Evolutionary conservation across 2,888 invertebrate species (phyloP), one percentile per base, ranked within the genome.

Genomic region (Limenitis camilla): DNA sequence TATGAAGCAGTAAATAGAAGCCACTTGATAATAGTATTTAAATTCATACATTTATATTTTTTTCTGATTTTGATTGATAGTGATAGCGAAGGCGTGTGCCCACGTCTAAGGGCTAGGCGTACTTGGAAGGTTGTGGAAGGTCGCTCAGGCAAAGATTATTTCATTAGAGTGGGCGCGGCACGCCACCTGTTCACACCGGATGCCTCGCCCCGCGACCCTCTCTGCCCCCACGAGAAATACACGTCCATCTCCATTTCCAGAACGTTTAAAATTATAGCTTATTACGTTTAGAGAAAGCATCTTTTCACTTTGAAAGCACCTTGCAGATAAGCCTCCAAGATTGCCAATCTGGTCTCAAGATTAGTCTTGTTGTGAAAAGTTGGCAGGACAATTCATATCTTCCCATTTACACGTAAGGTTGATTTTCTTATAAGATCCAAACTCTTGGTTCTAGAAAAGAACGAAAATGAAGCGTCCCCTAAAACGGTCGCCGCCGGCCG

Each of bases 161-260:
- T 78, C 74, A 81, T 79, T 78, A 78, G 76, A 76, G 81, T 79
- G 81, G 82, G 80, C 78, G 72, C 61, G 65, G 61, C 65, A 71
- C 62, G 74, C 78, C 85, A 83, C 85, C 83, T 85, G 85, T 82
- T 74, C 77, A 65, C 80, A 82, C 86, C 85, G 86, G 85, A 86
- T 83, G 66, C 79, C 72, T 58, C 72, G 59, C 65, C 71, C 73
- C 76, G 65, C 76, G 64, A 59, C 55, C 63, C 60, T 64, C 55
- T 53, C 59, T 56, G 50, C 44, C 56, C 56, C 43, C 52, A 32
- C 53, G 41, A 53, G 58, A 56, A 58, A 59, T 60, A 60, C 56
- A 57, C 49, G 51, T 55, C 38, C 61, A 59, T 61, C 62, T 56
- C 48, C 49, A 44, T 31, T 47, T 38, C 39, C 45, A 46, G 51